Evolutionary conservation across 92 coral and sea anemone genomes (phyloP).

Genomic region (Desmophyllum pertusum): DNA sequence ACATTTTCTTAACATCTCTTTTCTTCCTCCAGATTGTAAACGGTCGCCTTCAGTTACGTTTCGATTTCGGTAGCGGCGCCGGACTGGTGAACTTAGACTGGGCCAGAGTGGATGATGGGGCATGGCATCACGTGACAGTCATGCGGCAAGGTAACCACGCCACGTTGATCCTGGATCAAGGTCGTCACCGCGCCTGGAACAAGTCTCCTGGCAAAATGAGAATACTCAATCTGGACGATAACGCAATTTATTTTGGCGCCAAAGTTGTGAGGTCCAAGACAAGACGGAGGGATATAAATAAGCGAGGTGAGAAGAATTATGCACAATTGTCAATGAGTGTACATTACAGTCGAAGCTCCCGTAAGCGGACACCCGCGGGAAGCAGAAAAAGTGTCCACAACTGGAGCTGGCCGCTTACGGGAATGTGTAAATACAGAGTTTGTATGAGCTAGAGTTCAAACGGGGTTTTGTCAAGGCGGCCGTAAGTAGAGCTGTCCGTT

Average conservation of each 20-base stretch:
- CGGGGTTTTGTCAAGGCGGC: no score
- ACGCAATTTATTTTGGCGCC: slow-evolving; percentile 89
- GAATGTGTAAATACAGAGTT: no score
- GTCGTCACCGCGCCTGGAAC: slow-evolving; percentile 86
- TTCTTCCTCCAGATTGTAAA: slow-evolving; percentile 73
- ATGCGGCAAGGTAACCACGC: slow-evolving; percentile 96
- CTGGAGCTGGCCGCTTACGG: no score
- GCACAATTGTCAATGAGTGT: no score
- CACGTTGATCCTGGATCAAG: slow-evolving; percentile 84
- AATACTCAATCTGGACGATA: slow-evolving; percentile 85
- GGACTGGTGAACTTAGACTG: slow-evolving; percentile 90
- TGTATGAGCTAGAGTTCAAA: no score
- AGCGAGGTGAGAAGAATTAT: slow-evolving; percentile 15
- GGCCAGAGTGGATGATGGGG: slow-evolving; percentile 85
- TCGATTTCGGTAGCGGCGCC: slow-evolving; percentile 97
- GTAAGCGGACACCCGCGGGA: no score
- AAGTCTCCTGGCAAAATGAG: slow-evolving; percentile 97
- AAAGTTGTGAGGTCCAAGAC: slow-evolving; percentile 69
- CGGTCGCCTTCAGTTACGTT: slow-evolving; percentile 91
- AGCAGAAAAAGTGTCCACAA: no score
- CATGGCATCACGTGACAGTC: slow-evolving; percentile 96
- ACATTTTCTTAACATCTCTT: neutral
- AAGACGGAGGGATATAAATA: slow-evolving; percentile 42
- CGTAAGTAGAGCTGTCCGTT: no score
- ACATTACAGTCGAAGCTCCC: no score